Conservation (phyloP, 2,888 invertebrate species). For the Macrosoma leucophasiata region DNA sequence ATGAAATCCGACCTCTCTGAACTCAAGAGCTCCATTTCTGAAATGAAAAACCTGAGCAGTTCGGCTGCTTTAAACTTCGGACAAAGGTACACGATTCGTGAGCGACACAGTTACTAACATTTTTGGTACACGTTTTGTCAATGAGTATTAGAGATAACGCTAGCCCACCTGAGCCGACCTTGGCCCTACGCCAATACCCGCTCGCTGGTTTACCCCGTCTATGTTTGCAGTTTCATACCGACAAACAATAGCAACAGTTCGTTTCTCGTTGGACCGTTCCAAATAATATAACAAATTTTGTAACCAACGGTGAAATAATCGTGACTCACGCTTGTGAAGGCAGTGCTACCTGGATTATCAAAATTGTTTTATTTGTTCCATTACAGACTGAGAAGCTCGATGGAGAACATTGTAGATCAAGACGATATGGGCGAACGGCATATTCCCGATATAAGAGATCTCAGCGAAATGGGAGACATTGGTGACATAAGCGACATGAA, state of each 20-base stretch:
- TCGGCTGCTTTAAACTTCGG: conserved; percentile 62
- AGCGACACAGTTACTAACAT: conserved; percentile 24
- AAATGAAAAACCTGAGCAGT: conserved; percentile 85
- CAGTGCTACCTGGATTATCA: no score
- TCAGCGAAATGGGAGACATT: conserved; percentile 65
- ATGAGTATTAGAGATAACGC: conserved; percentile 44
- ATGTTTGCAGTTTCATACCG: conserved; percentile 66
- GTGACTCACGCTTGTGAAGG: no score
- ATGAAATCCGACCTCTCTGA: conserved; percentile 87
- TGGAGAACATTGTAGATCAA: conserved; percentile 87
- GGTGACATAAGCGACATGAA: conserved; percentile 70
- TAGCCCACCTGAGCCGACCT: conserved; percentile 70
- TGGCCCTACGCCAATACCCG: conserved; percentile 65
- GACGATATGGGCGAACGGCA: conserved; percentile 64
- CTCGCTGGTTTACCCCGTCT: conserved; percentile 55
- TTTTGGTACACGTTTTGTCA: conserved; percentile 39
- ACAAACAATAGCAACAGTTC: conserved; percentile 67
- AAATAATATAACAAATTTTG: no score
- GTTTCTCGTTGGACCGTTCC: conserved; percentile 42
- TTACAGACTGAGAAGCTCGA: conserved; percentile 80
- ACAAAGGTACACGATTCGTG: conserved; percentile 59
- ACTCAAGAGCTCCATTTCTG: conserved; percentile 88
- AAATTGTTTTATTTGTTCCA: conserved; percentile 4
- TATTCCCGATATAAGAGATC: conserved; percentile 64
- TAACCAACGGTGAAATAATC: no score